phyloP scores from a whole-genome alignment of 2,797 vertebrate species.

The Garrulus glandarius region DNA sequence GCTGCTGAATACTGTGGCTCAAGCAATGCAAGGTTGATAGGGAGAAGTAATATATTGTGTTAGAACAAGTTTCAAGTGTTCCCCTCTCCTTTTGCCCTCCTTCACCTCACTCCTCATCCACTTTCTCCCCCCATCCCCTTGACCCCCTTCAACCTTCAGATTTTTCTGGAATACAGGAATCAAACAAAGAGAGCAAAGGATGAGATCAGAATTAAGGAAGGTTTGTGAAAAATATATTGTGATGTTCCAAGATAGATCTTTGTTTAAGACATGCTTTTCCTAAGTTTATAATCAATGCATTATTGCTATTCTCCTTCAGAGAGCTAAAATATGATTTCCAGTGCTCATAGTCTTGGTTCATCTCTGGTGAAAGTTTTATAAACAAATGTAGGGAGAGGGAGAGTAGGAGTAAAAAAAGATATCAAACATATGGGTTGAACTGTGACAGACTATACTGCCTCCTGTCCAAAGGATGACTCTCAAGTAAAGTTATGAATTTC shows the following conservation, averaged over 20 bases:
- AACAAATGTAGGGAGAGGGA: neutral
- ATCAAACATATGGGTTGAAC: neutral
- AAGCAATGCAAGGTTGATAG: neutral
- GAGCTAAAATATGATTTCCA: neutral
- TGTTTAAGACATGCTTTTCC: neutral
- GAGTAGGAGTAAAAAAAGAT: neutral
- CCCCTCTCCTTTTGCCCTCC: neutral
- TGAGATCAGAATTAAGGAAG: neutral
- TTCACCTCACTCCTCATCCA: neutral
- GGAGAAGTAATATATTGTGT: neutral
- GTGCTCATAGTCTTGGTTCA: neutral
- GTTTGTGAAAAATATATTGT: neutral
- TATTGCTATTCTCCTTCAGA: neutral
- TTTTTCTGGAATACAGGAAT: neutral
- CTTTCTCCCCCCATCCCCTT: rapidly evolving
- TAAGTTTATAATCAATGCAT: neutral
- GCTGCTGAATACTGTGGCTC: neutral
- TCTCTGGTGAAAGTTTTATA: neutral
- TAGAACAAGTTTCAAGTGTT: neutral
- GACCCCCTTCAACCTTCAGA: neutral
- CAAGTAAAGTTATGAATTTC: neutral
- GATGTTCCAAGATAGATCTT: neutral
- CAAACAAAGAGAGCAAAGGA: neutral
- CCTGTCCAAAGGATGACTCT: neutral
- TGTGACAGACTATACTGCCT: neutral